Evolutionary conservation across 2,797 vertebrate genomes (phyloP), one percentile per base, ranked within the genome.

Genomic region (Gorsachius magnificus): DNA sequence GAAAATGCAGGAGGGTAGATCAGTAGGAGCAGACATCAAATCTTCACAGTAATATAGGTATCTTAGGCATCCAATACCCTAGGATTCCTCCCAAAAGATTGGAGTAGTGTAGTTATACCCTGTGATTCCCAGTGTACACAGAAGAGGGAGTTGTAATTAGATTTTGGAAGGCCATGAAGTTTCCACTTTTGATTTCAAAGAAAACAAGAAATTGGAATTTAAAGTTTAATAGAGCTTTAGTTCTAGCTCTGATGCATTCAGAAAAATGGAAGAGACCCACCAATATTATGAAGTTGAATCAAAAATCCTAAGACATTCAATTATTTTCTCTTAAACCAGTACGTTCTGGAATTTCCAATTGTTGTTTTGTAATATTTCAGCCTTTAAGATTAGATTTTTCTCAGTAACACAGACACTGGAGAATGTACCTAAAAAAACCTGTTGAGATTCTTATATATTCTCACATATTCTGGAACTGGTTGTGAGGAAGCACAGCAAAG

Each of bases 141-240:
- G 96, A 97, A 98, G 96, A 98, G 91, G 96, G 97, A 95, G 96
- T 89, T 95, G 85, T 61, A 90, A 72, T 81, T 57, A 74, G 95
- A 96, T 46, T 78, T 48, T 87, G 83, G 48, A 85, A 89, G 18
- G 16, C 66, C 71, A 38, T n/a, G 29, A 72, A 71, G 21, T 78
- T 70, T 45, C 16, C 56, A 29, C 8, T 75, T 91, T 41, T 72
- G 22, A 56, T 86, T 81, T 64, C 11, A 76, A 93, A 45, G 14
- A 46, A 70, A 79, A 54, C 2, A 76, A 61, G 24, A 90, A 65
- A n/a, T 13, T 43, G 1, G 15, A 45, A 2, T 80, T 90, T 63
- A 81, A 89, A 76, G 3, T 38, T 83, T 83, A 66, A 80, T 21
- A 74, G 11, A 15, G 0, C 10, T 68, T 68, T 77, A 57, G 71